Conservation (phyloP, 2,797 vertebrate genomes). For the Hirundo rustica region DNA sequence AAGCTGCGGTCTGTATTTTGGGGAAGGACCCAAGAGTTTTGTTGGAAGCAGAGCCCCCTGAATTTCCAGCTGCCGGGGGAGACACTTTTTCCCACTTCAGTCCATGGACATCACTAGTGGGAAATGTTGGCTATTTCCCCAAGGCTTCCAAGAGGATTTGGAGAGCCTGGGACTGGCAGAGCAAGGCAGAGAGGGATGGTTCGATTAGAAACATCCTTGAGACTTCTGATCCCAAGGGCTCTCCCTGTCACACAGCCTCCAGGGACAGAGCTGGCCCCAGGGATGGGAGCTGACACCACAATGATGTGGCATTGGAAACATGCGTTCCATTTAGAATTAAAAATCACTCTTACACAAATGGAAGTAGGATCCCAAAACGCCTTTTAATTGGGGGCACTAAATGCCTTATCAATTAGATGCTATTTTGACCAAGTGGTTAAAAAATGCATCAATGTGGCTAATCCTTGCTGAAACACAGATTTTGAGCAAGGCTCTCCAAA, state of each 20-base stretch:
- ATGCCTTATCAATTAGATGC: constrained; percentile 45
- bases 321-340: not conserved
- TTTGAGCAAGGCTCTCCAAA: fast-evolving
- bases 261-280: not conserved
- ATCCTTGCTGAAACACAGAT: not conserved
- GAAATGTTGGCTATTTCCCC: not conserved
- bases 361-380: not conserved
- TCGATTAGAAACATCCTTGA: not conserved
- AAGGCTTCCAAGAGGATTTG: not conserved
- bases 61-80: not conserved
- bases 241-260: not conserved
- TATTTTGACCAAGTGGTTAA: not conserved
- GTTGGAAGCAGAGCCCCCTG: not conserved
- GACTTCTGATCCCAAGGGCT: not conserved
- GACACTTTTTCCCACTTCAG: not conserved
- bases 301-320: not conserved
- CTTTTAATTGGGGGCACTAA: constrained; percentile 27
- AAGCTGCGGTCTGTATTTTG: not conserved
- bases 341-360: constrained; percentile 14
- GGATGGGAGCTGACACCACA: not conserved
- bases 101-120: not conserved
- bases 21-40: not conserved
- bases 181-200: not conserved
- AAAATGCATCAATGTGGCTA: not conserved
- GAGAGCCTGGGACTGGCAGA: not conserved